Evolutionary conservation across 1,140 invertebrate species (phyloP), one percentile per base, ranked within the genome.

Genomic region (Polyergus mexicanus): DNA sequence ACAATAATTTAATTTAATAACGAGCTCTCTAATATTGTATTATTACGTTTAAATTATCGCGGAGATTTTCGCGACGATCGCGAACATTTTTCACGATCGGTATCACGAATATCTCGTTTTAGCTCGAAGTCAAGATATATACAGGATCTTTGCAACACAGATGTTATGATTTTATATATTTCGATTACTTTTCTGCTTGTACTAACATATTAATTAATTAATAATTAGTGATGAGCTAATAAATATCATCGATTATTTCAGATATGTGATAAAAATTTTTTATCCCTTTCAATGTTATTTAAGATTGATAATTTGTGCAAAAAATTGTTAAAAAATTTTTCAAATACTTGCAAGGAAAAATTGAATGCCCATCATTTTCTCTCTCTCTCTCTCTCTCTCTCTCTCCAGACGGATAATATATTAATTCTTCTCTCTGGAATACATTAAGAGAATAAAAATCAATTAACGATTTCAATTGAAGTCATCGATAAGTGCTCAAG

Each of bases 1-100:
- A 88, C 76, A 75, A 88, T 90, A 87, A 89, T 89, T 90, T 90
- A 87, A 89, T 89, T 90, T 72, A 89, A 89, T 85, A 89, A 89
- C 87, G 84, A 86, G 84, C 69, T 78, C 77, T 80, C 71, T 74
- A 66, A 81, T 86, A 72, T 85, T 44, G n/a, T 11, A 47, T 41
- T 62, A 38, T 74, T 74, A 74, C 41, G 19, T 63, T 60, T 75
- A 63, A 86, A 51, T 76, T 71, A 58, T 75, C 86, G 74, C 56
- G 54, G 35, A 25, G 69, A 28, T 47, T 38, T 47, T n/a, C n/a
- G 41, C 84, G 84, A 80, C 22, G 75, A 85, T 85, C 66, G 51
- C 41, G 83, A 41, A 35, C 75, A 69, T 63, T 78, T 69, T 85
- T 80, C 13, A 60, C 63, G 63, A 76, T 85, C 63, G 63, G 32